Percentiles rank a stretch among this genome's conserved stretches.
phyloP scores from a whole-genome alignment of 2,113 vertebrate genomes.

The Motacilla alba region DNA sequence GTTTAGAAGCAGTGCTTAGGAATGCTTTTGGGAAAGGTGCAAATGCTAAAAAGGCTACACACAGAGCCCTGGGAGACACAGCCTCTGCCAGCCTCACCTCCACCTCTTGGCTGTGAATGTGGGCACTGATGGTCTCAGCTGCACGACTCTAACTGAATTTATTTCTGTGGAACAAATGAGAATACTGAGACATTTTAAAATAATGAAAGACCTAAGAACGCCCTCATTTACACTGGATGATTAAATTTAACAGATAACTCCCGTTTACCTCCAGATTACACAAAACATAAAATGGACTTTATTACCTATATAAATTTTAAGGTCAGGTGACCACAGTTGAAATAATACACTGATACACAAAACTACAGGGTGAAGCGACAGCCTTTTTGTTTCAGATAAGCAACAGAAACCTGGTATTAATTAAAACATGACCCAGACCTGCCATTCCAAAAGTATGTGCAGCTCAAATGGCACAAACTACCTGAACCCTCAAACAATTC shows the following conservation, averaged over 20 bases:
- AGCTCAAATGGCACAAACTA: background rate
- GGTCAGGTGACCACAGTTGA: background rate
- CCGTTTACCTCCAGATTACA: background rate
- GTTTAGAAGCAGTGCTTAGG: background rate
- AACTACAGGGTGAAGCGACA: background rate
- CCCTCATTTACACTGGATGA: background rate
- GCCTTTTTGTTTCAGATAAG: background rate
- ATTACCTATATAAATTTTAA: background rate
- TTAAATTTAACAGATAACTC: background rate
- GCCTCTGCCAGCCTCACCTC: background rate
- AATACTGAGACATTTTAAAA: background rate
- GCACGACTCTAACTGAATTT: background rate
- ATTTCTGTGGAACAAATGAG: background rate
- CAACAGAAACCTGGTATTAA: background rate
- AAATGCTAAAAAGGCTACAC: background rate
- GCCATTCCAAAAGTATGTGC: background rate
- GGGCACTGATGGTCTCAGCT: background rate
- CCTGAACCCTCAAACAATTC: background rate
- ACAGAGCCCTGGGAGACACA: background rate
- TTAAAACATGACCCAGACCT: background rate
- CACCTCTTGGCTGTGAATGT: accelerated
- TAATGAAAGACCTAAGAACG: background rate
- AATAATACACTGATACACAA: background rate
- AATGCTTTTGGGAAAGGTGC: background rate
- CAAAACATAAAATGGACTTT: background rate